These are phyloP conservation scores for Saxidomus purpurata DNA, from an alignment of 1,140 invertebrate genomes.

Conservation along the genomic window DNA sequence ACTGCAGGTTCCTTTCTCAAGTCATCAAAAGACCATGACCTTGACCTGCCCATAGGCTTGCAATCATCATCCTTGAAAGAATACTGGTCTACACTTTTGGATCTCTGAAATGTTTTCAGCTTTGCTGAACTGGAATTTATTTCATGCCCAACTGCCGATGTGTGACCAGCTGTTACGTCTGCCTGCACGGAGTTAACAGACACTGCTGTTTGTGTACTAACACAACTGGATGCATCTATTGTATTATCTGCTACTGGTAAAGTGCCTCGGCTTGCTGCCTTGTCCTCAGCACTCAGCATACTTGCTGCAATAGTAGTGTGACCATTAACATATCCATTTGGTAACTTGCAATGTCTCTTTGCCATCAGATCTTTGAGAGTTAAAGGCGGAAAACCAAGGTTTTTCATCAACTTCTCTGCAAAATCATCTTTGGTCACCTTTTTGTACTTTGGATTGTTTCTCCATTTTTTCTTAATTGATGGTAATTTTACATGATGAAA, in stretches of 20 bases:
- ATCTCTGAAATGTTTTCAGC: background rate
- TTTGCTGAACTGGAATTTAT: background rate
- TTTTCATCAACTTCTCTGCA: conserved; percentile 60
- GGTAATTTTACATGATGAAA: conserved; percentile 33
- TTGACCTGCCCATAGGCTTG: background rate
- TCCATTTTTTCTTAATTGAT: conserved; percentile 31
- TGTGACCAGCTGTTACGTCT: background rate
- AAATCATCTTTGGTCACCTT: conserved; percentile 48
- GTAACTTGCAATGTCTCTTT: conserved; percentile 29
- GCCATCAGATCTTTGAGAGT: conserved; percentile 48
- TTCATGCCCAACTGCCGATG: background rate
- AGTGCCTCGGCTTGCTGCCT: conserved; percentile 33
- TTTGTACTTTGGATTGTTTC: conserved; percentile 35
- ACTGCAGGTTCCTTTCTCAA: background rate
- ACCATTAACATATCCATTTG: conserved; percentile 25
- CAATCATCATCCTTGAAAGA: background rate
- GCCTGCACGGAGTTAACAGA: background rate
- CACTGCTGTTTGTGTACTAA: background rate
- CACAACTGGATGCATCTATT: background rate
- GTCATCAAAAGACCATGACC: conserved; percentile 11
- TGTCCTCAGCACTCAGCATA: conserved; percentile 51
- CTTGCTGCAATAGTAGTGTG: conserved; percentile 43
- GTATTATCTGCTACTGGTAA: background rate
- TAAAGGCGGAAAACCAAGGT: conserved; percentile 60
- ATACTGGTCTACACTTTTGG: conserved; percentile 20